phyloP scores from a whole-genome alignment of 2,888 invertebrate species.

The Quadroppia sp. region DNA sequence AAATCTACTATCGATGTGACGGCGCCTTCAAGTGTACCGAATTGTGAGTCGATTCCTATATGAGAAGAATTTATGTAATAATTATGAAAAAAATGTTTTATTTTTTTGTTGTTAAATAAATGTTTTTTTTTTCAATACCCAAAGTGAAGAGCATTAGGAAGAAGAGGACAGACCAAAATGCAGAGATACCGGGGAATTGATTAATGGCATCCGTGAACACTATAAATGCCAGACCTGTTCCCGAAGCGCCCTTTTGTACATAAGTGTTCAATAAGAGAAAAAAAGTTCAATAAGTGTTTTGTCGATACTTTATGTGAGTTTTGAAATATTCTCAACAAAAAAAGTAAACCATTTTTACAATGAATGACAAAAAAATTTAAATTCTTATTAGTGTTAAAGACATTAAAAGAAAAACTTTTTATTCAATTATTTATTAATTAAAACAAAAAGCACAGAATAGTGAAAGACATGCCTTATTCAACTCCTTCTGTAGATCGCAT shows the following conservation, averaged over 20 bases:
- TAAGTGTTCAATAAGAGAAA: background rate
- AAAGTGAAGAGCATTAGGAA: conserved; percentile 94
- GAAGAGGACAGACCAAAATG: conserved; percentile 92
- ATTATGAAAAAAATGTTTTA: background rate
- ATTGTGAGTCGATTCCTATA: conserved; percentile 82
- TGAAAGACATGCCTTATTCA: conserved; percentile 69
- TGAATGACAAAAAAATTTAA: background rate
- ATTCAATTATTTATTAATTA: too few relatives aligned
- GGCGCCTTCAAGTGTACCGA: conserved; percentile 91
- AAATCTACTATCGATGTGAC: conserved; percentile 92
- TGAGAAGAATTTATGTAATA: background rate
- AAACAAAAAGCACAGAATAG: conserved; percentile 30
- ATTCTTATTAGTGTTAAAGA: too few relatives aligned
- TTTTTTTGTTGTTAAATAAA: too few relatives aligned
- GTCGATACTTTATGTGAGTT: too few relatives aligned
- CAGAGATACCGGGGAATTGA: conserved; percentile 85
- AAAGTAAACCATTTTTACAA: background rate
- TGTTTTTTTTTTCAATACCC: conserved; percentile 53
- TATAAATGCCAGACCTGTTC: conserved; percentile 92
- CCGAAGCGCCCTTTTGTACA: conserved; percentile 76
- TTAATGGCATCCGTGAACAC: conserved; percentile 97
- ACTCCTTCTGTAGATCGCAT: conserved; percentile 77
- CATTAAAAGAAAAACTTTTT: too few relatives aligned
- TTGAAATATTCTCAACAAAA: too few relatives aligned
- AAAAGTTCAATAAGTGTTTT: background rate